Percentiles rank a stretch among this genome's conserved stretches.
Conservation (phyloP, 2,888 invertebrate genomes). For the Brachycybe producta region DNA sequence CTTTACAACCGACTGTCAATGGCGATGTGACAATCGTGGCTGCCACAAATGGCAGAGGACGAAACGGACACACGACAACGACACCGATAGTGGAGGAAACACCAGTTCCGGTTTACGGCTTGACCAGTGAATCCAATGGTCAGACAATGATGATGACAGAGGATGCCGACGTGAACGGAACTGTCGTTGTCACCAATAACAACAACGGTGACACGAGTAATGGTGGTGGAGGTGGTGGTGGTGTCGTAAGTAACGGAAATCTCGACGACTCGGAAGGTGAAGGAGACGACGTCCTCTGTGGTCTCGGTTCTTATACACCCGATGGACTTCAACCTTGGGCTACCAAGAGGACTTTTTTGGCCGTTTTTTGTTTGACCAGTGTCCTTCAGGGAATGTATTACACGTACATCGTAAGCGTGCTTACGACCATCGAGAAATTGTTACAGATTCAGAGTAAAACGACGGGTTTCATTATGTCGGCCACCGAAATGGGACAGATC, state of each 20-base stretch:
- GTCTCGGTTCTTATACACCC: constrained; percentile 60
- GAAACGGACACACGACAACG: too few relatives aligned
- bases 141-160: constrained; percentile 32
- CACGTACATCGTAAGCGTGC: constrained; percentile 85
- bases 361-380: constrained; percentile 48
- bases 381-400: constrained; percentile 63
- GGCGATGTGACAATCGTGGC: not conserved
- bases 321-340: constrained; percentile 57
- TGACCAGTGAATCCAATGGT: not conserved
- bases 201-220: too few relatives aligned
- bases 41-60: not conserved
- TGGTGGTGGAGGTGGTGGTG: too few relatives aligned
- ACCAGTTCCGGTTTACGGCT: too few relatives aligned
- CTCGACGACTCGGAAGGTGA: not conserved
- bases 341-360: constrained; percentile 75
- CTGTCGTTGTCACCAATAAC: too few relatives aligned
- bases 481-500: constrained; percentile 86
- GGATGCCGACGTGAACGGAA: constrained; percentile 38
- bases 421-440: constrained; percentile 82
- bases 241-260: not conserved
- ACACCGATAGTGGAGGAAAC: too few relatives aligned
- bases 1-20: not conserved
- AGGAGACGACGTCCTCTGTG: constrained; percentile 40
- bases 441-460: constrained; percentile 85
- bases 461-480: constrained; percentile 75